Evolutionary conservation across 2,797 vertebrate genomes (phyloP), one percentile per base, ranked within the genome.

Genomic region (Poeciliopsis gracilis): DNA sequence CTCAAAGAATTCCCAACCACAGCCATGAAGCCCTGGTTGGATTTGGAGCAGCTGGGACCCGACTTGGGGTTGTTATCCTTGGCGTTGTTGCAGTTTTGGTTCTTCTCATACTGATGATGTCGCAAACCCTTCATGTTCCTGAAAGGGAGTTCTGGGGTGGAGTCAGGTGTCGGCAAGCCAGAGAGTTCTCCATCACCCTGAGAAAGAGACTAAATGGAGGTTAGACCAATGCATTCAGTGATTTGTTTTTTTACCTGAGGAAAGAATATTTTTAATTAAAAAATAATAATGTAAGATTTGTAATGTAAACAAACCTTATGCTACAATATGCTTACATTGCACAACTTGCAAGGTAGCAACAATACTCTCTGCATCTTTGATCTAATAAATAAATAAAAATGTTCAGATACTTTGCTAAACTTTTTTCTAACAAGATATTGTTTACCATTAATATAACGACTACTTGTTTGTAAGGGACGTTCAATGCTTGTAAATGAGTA

Each of bases 81-180:
- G 83, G 76, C 93, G 7, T 96, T 96, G 92, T 96, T 96, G 83
- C 93, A 90, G 66, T 96, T 95, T 72, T 95, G 96, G 90, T 96
- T 96, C 86, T 94, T 94, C 84, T 97, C 95, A 85, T 95, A 96
- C 81, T 95, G 95, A 25, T 91, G 92, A 15, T 87, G 88, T 47
- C 82, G 89, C 55, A 95, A 87, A 3, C 92, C 82, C 73, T 93
- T 95, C 75, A 95, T 91, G 86, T 89, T 95, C 90, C 96, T 97
- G 87, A 93, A 88, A 0, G 96, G 95, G 16, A 96, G 92, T 87
- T 97, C 96, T 0, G 97, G 96, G 5, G 96, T 96, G 70, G 95
- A 95, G 70, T 96, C 96, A 0, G 97, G 97, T 0, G 97, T 97
- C 45, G 97, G 96, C 80, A 97, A 87, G 30, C 95, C 95, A 0